These are phyloP conservation scores for Plagiodera versicolora DNA, from an alignment of 2,888 invertebrate genomes.

Conservation along the genomic window DNA sequence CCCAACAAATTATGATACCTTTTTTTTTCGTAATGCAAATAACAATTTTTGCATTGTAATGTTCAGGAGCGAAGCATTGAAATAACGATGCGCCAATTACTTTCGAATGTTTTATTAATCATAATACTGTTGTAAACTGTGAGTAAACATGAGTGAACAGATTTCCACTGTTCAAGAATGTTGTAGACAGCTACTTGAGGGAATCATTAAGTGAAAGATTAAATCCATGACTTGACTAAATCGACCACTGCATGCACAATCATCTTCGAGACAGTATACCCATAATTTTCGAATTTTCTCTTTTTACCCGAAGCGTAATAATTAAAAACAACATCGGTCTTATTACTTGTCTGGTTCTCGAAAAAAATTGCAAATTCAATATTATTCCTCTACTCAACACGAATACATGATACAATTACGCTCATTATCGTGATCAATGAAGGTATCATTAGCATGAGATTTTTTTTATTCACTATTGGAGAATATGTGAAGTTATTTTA, in stretches of 20 bases:
- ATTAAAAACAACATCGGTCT: slow-evolving; percentile 18
- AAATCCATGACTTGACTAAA: slow-evolving; percentile 8
- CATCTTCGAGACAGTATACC: slow-evolving; percentile 7
- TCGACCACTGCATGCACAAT: not conserved
- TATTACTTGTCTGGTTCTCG: slow-evolving; percentile 12
- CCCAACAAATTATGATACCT: no score
- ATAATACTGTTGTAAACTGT: not conserved
- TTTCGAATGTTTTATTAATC: not conserved
- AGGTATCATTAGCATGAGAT: slow-evolving; percentile 28
- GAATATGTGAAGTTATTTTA: not conserved
- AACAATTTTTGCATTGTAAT: not conserved
- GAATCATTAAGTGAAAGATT: not conserved
- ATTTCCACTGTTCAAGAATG: not conserved
- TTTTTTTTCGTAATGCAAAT: not conserved
- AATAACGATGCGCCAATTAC: not conserved
- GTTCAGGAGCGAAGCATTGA: not conserved
- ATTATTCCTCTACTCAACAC: slow-evolving; percentile 10
- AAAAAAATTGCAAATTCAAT: slow-evolving; percentile 7
- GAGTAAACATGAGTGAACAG: slow-evolving; percentile 1
- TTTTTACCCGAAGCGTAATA: slow-evolving; percentile 13
- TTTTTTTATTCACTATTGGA: slow-evolving; percentile 11
- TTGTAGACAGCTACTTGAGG: not conserved
- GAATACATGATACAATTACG: slow-evolving; percentile 18
- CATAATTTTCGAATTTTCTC: slow-evolving; percentile 15
- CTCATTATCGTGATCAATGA: slow-evolving; percentile 23